These are phyloP conservation scores for Eupeodes luniger DNA, from an alignment of 2,888 invertebrate genomes.

Conservation along the genomic window DNA sequence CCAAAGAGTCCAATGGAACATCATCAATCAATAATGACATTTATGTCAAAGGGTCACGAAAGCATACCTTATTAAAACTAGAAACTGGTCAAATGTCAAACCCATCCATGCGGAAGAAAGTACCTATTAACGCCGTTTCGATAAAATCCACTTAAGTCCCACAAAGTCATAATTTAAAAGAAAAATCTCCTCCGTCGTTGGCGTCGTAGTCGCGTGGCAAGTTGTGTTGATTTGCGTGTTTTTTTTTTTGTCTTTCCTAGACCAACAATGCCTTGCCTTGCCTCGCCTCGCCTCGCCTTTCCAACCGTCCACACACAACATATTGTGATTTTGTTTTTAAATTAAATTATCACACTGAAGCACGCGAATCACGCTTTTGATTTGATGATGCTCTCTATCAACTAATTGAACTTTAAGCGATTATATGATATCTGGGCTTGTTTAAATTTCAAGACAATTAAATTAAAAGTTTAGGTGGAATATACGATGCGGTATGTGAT, in stretches of 20 bases:
- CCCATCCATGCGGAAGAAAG: background rate
- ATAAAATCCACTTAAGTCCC: conserved; percentile 1
- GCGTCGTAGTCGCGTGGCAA: conserved; percentile 3
- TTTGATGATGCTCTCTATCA: conserved; percentile 60
- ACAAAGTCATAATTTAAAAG: background rate
- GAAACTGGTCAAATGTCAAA: conserved; percentile 1
- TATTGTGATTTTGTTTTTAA: conserved; percentile 24
- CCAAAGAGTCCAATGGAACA: too few relatives aligned
- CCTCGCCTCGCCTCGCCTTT: conserved; percentile 13
- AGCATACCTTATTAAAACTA: too few relatives aligned
- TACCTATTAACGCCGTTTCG: background rate
- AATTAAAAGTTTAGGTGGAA: conserved; percentile 26
- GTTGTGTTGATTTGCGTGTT: conserved; percentile 30
- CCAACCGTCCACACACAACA: conserved; percentile 13
- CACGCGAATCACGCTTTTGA: conserved; percentile 70
- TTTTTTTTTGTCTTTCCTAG: conserved; percentile 2
- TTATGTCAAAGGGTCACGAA: too few relatives aligned
- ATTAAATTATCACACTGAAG: conserved; percentile 61
- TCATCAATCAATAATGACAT: too few relatives aligned
- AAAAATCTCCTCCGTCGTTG: background rate
- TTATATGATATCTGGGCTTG: conserved; percentile 42
- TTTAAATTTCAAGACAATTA: conserved; percentile 47
- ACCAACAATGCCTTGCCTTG: conserved; percentile 30
- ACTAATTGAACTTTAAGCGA: conserved; percentile 73
- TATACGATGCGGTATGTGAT: too few relatives aligned